A percentile compares a stretch with the other conserved stretches of the same genome.
Conservation (phyloP, 2,888 invertebrate genomes). For the Mythimna loreyi region DNA sequence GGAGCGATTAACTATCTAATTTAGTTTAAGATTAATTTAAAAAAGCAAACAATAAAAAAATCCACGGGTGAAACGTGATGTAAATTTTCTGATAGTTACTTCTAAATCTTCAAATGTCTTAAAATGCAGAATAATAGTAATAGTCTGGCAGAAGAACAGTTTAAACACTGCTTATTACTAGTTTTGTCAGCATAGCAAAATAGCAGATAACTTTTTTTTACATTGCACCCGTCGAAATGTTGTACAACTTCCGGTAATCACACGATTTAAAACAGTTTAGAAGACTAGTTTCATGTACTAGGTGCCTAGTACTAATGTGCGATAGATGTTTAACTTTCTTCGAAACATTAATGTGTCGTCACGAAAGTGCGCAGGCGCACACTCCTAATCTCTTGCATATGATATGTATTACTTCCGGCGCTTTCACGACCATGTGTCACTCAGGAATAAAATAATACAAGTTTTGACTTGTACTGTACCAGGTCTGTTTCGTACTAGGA, state of each 20-base stretch:
- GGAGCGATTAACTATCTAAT: no score
- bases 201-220: no score
- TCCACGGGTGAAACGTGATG: no score
- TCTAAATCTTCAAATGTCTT: no score
- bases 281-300: slow-evolving; percentile 15
- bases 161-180: no score
- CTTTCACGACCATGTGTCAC: slow-evolving; percentile 71
- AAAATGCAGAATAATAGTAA: no score
- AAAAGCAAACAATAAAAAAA: no score
- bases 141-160: no score
- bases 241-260: not conserved
- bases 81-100: no score
- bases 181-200: no score
- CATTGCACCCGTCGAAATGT: not conserved
- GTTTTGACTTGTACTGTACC: slow-evolving; percentile 28
- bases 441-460: slow-evolving; percentile 60
- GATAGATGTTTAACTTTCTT: slow-evolving; percentile 54
- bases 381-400: slow-evolving; percentile 67
- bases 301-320: slow-evolving; percentile 4
- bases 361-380: slow-evolving; percentile 64
- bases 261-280: slow-evolving; percentile 17
- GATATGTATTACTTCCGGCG: slow-evolving; percentile 74
- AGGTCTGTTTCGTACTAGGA: not conserved
- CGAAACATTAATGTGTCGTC: slow-evolving; percentile 59
- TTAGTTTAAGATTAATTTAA: not conserved